Conservation (phyloP, 2,797 vertebrate species). For the Cirrhinus molitorella region DNA sequence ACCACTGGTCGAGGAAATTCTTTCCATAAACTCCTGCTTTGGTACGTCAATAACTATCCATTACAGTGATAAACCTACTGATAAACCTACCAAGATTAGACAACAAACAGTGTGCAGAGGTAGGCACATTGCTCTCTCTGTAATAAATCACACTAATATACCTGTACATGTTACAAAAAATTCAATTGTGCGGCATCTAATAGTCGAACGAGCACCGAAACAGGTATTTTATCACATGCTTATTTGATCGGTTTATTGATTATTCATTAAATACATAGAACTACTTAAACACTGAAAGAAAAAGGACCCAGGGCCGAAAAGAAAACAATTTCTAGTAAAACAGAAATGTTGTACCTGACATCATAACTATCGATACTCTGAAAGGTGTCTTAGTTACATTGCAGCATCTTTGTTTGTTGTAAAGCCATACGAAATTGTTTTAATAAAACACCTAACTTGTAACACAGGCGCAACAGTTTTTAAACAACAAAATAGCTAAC, state of each 20-base stretch:
- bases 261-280: background rate
- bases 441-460: slow-evolving; percentile 23
- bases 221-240: background rate
- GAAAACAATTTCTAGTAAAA: slow-evolving; percentile 27
- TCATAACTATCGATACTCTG: slow-evolving; percentile 16
- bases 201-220: background rate
- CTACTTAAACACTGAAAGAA: slow-evolving; percentile 1
- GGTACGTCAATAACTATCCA: slow-evolving; percentile 16
- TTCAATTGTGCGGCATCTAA: background rate
- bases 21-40: slow-evolving; percentile 35
- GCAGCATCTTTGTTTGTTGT: slow-evolving; percentile 1
- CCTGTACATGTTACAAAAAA: slow-evolving; percentile 12
- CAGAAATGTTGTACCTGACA: slow-evolving; percentile 28
- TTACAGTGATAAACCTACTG: background rate
- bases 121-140: slow-evolving; percentile 37
- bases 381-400: slow-evolving; percentile 30
- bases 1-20: slow-evolving; percentile 7
- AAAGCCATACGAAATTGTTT: slow-evolving; percentile 24
- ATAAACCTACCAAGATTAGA: slow-evolving; percentile 3
- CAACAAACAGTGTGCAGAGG: slow-evolving; percentile 32
- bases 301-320: slow-evolving; percentile 32
- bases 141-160: slow-evolving; percentile 16
- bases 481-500: slow-evolving; percentile 25
- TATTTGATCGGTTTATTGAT: background rate
- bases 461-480: slow-evolving; percentile 23